Conservation (phyloP, 2,113 vertebrate species). For the Sorex fumeus region DNA sequence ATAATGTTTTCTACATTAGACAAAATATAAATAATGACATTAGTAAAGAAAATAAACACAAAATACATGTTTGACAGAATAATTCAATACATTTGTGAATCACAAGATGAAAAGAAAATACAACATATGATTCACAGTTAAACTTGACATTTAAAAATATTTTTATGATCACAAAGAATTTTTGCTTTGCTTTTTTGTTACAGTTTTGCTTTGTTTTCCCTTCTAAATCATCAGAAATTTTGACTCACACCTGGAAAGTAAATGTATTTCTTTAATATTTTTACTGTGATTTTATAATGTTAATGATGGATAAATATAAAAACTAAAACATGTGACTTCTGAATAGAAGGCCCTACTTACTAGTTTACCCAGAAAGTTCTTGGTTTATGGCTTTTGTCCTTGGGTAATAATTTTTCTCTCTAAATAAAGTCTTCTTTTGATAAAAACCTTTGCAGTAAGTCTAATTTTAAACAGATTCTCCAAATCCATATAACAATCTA, state of each 20-base stretch:
- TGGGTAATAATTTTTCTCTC: background rate
- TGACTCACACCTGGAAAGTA: conserved; percentile 33
- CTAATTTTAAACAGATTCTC: conserved; percentile 47
- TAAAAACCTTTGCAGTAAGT: conserved; percentile 20
- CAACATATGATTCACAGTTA: background rate
- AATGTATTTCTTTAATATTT: conserved; percentile 26
- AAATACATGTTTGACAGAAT: conserved; percentile 1
- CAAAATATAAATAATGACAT: background rate
- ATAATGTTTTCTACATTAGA: background rate
- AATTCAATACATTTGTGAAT: conserved; percentile 36
- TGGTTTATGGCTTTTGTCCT: background rate
- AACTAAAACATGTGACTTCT: conserved; percentile 33
- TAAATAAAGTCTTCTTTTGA: background rate
- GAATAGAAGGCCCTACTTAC: background rate
- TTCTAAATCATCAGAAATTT: background rate
- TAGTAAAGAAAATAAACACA: background rate
- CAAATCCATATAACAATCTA: conserved; percentile 21
- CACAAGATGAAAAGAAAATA: conserved; percentile 46
- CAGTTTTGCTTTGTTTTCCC: too few species aligned
- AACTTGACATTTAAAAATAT: conserved; percentile 22
- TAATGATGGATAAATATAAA: conserved; percentile 3
- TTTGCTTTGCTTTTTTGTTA: background rate
- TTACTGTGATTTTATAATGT: conserved; percentile 37
- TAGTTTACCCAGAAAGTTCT: background rate
- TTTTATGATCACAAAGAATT: background rate